A percentile compares a stretch with the other conserved stretches of the same genome.
Evolutionary conservation across 2,113 vertebrate species (phyloP).

Genomic region (Psittacula cyanocephala): DNA sequence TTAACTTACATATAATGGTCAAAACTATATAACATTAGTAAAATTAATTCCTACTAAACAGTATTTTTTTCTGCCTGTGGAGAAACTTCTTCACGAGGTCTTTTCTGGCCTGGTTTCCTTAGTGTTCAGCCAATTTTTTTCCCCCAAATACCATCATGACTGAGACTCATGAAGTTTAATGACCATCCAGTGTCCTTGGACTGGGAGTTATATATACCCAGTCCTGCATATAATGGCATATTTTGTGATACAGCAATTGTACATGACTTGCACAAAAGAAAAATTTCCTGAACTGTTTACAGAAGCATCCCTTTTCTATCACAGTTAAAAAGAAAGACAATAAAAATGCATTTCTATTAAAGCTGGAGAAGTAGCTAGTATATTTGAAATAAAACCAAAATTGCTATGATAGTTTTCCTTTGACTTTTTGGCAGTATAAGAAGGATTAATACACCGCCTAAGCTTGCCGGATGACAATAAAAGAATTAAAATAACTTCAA

Average conservation of each 20-base stretch:
- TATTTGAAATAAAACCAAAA: constrained; percentile 67
- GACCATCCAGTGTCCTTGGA: not conserved
- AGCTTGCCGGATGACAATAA: constrained; percentile 63
- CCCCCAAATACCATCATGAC: not conserved
- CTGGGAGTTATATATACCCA: not conserved
- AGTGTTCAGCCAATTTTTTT: not conserved
- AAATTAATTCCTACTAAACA: not conserved
- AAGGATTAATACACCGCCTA: constrained; percentile 66
- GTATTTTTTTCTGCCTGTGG: not conserved
- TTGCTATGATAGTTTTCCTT: constrained; percentile 57
- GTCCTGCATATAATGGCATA: fast-evolving
- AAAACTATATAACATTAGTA: not conserved
- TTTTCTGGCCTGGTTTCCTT: not conserved
- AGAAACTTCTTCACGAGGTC: not conserved
- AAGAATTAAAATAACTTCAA: constrained; percentile 71
- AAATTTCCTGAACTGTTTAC: constrained; percentile 28
- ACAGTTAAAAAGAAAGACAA: constrained; percentile 49
- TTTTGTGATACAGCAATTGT: not conserved
- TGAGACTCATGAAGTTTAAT: not conserved
- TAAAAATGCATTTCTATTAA: constrained; percentile 56
- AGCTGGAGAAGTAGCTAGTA: constrained; percentile 34
- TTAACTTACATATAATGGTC: not conserved
- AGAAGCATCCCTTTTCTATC: constrained; percentile 48
- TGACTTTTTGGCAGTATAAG: constrained; percentile 68
- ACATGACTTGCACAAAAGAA: not conserved